Percentiles rank a stretch among this genome's conserved stretches.
These are phyloP conservation scores for Scotopteryx bipunctaria DNA, from an alignment of 2,888 invertebrate genomes.

Conservation along the genomic window DNA sequence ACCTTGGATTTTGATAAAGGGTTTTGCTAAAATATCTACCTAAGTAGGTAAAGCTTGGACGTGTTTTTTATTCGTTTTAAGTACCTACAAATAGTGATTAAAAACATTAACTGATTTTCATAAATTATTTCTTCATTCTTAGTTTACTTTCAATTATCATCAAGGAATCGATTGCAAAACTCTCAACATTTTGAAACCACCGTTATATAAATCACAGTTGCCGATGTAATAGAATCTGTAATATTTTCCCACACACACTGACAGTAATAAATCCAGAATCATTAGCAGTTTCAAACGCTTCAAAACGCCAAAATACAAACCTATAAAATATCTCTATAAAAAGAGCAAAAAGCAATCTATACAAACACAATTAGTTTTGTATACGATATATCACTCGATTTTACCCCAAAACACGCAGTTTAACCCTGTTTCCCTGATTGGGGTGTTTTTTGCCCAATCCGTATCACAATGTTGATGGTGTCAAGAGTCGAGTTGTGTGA, in stretches of 20 bases:
- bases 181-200: too few relatives aligned
- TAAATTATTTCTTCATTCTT: too few relatives aligned
- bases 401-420: slow-evolving; percentile 80
- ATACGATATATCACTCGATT: slow-evolving; percentile 62
- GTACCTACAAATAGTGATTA: too few relatives aligned
- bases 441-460: slow-evolving; percentile 67
- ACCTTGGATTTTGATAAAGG: too few relatives aligned
- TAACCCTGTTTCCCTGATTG: slow-evolving; percentile 69
- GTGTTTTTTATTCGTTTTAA: too few relatives aligned
- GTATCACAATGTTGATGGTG: slow-evolving; percentile 67
- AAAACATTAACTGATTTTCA: too few relatives aligned
- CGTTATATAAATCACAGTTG: too few relatives aligned
- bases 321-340: slow-evolving; percentile 46
- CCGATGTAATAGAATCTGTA: slow-evolving; percentile 37
- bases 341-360: slow-evolving; percentile 57
- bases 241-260: slow-evolving; percentile 52
- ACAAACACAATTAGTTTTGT: slow-evolving; percentile 80
- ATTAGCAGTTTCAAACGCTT: slow-evolving; percentile 46
- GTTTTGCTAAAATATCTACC: too few relatives aligned
- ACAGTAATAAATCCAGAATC: slow-evolving; percentile 53
- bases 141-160: too few relatives aligned
- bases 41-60: too few relatives aligned
- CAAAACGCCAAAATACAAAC: slow-evolving; percentile 56
- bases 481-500: slow-evolving; percentile 71
- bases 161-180: too few relatives aligned